A percentile compares a stretch with the other conserved stretches of the same genome.
Evolutionary conservation across 2,113 vertebrate genomes (phyloP).

Genomic region (Apodemus speciosus): DNA sequence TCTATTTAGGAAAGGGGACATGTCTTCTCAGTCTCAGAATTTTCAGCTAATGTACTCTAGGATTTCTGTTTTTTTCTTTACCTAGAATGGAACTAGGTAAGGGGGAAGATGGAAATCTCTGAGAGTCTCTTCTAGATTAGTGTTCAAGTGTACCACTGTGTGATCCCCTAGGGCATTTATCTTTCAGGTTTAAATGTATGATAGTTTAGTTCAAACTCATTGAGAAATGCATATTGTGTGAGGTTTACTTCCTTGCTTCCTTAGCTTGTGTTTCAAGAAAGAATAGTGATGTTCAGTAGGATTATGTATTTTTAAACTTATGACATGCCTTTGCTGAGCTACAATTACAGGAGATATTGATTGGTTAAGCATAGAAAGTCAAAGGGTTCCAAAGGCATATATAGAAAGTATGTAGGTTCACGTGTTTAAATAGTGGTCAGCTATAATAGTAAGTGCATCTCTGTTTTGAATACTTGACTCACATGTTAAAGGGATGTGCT

Average conservation of each 20-base stretch:
- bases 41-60: neutral
- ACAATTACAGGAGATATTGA: neutral
- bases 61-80: neutral
- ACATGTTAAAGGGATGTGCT: neutral
- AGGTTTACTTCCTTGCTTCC: neutral
- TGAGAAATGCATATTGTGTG: neutral
- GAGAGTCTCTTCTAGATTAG: neutral
- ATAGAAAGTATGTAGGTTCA: neutral
- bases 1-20: neutral
- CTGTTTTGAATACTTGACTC: neutral
- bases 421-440: neutral
- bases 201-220: neutral
- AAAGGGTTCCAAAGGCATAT: neutral
- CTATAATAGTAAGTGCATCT: neutral
- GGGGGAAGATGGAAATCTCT: neutral
- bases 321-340: neutral
- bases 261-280: neutral
- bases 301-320: constrained; percentile 34
- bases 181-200: neutral
- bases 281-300: neutral
- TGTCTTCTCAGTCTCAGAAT: neutral
- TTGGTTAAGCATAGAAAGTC: neutral
- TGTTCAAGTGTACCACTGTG: neutral
- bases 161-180: neutral
- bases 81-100: neutral